Percentiles rank a stretch among this genome's conserved stretches.
Evolutionary conservation across 2,797 vertebrate genomes (phyloP).

Genomic region (Sarcoramphus papa): DNA sequence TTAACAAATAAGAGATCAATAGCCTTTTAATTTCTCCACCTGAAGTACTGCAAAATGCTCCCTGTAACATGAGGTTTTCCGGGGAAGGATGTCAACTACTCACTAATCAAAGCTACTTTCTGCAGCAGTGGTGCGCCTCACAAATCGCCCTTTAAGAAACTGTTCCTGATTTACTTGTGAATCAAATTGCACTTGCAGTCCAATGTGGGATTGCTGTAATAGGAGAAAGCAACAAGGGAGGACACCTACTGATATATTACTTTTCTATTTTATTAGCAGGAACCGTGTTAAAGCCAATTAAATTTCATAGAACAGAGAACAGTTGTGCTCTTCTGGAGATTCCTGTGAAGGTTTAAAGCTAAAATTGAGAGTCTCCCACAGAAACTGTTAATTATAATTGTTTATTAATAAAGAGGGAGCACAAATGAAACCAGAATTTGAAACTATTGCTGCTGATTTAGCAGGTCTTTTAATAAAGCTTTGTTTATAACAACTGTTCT

Average conservation of each 20-base stretch:
- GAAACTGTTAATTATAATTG: slow-evolving; percentile 61
- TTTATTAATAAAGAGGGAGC: slow-evolving; percentile 41
- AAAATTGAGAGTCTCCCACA: slow-evolving; percentile 48
- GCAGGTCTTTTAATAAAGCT: neutral
- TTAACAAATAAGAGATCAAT: slow-evolving; percentile 52
- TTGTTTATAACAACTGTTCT: neutral
- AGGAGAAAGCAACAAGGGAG: slow-evolving; percentile 47
- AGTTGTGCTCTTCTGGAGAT: slow-evolving; percentile 50
- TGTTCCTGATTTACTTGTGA: slow-evolving; percentile 28
- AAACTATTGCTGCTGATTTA: slow-evolving; percentile 8
- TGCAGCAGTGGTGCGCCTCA: slow-evolving; percentile 1
- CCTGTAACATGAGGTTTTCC: neutral
- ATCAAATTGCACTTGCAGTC: neutral
- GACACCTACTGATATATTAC: slow-evolving; percentile 55
- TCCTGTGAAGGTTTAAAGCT: slow-evolving; percentile 52
- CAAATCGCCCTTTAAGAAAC: slow-evolving; percentile 24
- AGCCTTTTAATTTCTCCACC: slow-evolving; percentile 52
- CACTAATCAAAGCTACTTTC: slow-evolving; percentile 48
- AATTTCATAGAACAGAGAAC: slow-evolving; percentile 51
- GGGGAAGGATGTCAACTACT: slow-evolving; percentile 20
- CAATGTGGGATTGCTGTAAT: neutral
- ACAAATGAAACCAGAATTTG: slow-evolving; percentile 39
- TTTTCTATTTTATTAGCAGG: slow-evolving; percentile 59
- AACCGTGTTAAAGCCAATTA: slow-evolving; percentile 58
- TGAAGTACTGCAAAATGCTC: slow-evolving; percentile 37